A percentile compares a stretch with the other conserved stretches of the same genome.
These are phyloP conservation scores for Manis pentadactyla DNA, from an alignment of 2,797 vertebrate genomes.

Conservation along the genomic window DNA sequence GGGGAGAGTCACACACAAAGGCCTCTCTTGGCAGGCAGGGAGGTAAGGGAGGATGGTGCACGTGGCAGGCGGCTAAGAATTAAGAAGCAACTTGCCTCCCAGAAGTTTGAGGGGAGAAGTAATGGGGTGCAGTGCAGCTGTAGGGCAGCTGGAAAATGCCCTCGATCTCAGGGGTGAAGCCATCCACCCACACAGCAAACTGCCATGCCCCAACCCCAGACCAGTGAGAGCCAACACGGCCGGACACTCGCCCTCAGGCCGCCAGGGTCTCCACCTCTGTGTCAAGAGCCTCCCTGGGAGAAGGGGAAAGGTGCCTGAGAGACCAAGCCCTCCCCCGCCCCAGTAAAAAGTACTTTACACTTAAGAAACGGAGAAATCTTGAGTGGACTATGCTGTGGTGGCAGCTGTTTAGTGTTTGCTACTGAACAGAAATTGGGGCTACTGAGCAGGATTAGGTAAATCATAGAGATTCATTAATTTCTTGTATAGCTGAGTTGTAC, in stretches of 20 bases:
- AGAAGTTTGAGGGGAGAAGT: neutral
- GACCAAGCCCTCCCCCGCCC: neutral
- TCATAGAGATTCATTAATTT: neutral
- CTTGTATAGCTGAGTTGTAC: neutral
- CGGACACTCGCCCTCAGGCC: neutral
- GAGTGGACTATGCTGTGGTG: neutral
- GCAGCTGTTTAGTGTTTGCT: neutral
- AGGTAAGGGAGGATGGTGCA: fast-evolving
- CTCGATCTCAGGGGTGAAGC: neutral
- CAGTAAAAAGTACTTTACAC: neutral
- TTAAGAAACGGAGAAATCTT: neutral
- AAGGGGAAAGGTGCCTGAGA: neutral
- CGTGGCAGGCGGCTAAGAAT: conserved; percentile 1
- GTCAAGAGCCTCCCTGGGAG: neutral
- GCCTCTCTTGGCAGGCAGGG: neutral
- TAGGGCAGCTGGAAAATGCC: neutral
- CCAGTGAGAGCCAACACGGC: neutral
- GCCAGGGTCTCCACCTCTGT: neutral
- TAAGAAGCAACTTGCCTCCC: neutral
- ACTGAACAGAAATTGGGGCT: neutral
- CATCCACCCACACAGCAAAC: neutral
- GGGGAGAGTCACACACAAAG: neutral
- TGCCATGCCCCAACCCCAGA: neutral
- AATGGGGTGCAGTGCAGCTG: neutral
- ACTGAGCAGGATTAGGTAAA: neutral